Conservation (phyloP, 2,888 invertebrate species). For the Beris chalybata region DNA sequence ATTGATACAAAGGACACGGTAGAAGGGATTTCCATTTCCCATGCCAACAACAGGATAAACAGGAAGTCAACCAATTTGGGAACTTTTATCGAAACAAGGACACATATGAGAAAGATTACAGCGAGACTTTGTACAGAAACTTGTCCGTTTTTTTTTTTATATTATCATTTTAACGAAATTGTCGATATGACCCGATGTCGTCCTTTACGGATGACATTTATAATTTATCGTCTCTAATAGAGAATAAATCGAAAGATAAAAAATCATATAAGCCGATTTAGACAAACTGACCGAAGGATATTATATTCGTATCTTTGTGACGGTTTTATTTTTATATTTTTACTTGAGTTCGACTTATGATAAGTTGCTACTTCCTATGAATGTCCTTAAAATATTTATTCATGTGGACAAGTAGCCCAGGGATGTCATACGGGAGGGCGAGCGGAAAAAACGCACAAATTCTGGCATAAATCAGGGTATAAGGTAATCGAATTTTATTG, state of each 20-base stretch:
- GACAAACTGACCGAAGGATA: slow-evolving; percentile 40
- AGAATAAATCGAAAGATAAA: slow-evolving; percentile 42
- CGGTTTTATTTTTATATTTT: slow-evolving; percentile 22
- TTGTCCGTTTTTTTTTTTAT: slow-evolving; percentile 3
- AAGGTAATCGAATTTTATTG: slow-evolving; percentile 41
- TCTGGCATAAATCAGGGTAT: slow-evolving; percentile 40
- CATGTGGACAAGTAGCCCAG: slow-evolving; percentile 25
- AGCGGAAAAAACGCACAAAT: slow-evolving; percentile 20
- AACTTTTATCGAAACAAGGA: slow-evolving; percentile 15
- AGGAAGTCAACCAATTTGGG: slow-evolving; percentile 37
- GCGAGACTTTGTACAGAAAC: slow-evolving; percentile 4
- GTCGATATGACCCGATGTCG: slow-evolving; percentile 29
- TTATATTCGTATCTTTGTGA: slow-evolving; percentile 32
- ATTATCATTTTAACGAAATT: slow-evolving; percentile 10
- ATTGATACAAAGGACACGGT: slow-evolving; percentile 25
- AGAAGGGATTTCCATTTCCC: slow-evolving; percentile 36
- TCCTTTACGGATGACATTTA: slow-evolving; percentile 38
- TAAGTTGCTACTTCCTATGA: slow-evolving; percentile 36
- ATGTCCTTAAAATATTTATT: slow-evolving; percentile 40
- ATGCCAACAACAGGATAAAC: slow-evolving; percentile 36
- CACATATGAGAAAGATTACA: slow-evolving; percentile 16
- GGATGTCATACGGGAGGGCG: slow-evolving; percentile 12
- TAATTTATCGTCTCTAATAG: slow-evolving; percentile 42
- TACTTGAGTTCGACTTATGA: slow-evolving; percentile 35
- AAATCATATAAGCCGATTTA: slow-evolving; percentile 41